Evolutionary conservation across 2,113 vertebrate species (phyloP), one percentile per base, ranked within the genome.

Genomic region (Calidris pugnax): DNA sequence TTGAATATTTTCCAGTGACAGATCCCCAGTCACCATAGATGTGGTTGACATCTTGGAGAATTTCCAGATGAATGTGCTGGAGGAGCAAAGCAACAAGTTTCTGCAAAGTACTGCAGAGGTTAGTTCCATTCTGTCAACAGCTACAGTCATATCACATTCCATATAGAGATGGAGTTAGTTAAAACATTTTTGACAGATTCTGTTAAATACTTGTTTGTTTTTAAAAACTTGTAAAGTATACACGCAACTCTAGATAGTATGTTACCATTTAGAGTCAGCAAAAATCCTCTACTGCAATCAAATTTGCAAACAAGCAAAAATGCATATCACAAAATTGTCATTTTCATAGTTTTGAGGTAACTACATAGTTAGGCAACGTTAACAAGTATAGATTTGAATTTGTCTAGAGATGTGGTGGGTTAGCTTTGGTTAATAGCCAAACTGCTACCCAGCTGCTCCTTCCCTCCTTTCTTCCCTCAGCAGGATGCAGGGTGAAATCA

Each of bases 1-100:
- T 33, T 91, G 73, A 90, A 67, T 74, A 50, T 57, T 91, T 95
- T 92, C 80, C 73, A 89, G 4, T 84, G 79, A 89, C 80, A 96
- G 78, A 86, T 89, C 48, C 47, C 45, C 56, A 84, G 68, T 81
- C 83, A 93, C 66, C 35, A 66, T 39, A 75, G 48, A 94, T 84
- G 59, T 80, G 45, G 84, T 45, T 92, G 86, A 91, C 56, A 74
- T 62, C 47, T 91, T 95, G 80, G 59, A 89, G n/a, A 84, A 69
- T 77, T 95, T 92, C 89, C 89, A 87, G 51, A 64, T 64, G 22
- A 90, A 77, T 77, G 28, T 57, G 60, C 30, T 51, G 9, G 48
- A 67, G 24, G 35, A 91, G 53, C n/a, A 95, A 73, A 77, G 30
- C 48, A 90, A 85, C 30, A 93, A 39, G 87, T 89, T 82, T 56